Base-by-base conservation (phyloP, 2,797 vertebrate genomes). In the Pipistrellus nathusii region DNA sequence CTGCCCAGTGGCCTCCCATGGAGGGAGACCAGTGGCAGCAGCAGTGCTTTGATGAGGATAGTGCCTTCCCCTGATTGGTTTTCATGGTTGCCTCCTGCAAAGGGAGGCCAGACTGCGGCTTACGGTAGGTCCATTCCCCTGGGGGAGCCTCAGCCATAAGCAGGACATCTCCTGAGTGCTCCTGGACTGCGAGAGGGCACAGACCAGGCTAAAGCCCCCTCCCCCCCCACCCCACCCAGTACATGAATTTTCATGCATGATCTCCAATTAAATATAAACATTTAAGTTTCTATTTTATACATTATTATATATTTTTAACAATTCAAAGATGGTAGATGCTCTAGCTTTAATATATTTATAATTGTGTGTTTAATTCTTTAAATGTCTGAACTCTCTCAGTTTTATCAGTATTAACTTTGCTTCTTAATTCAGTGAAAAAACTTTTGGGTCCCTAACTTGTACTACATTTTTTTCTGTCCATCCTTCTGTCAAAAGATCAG, bases 381-480 rank as follows among this genome's bases (percentile, higher is more conserved):
- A 55, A 46, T 69, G 1, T 20, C 55, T 30, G 1, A 53, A 59
- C 5, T 88, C 13, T 88, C 3, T 85, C 80, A 71, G 2, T 46
- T 35, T 69, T 51, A 32, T 85, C 80, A 71, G 2, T 46, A 44
- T 69, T 51, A 32, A 10, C 2, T 86, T 90, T 21, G 21, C 2
- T 90, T 95, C 11, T 91, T 89, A 83, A 21, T 64, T 88, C 53
- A 83, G 7, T 75, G 30, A 76, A 84, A 53, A 57, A 2, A 73
- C 1, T 13, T 87, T 46, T 38, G 35, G 15, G 18, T 46, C 15
- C 38, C 32, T 0, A 48, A 17, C 87, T 57, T 88, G 32, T 48
- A 15, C 25, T 62, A 21, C 1, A 30, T 3, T 59, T 0, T 75
- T 75, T 38, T 85, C 6, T 59, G 23, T 59, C 23, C 8, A 71